These are phyloP conservation scores for Chionis minor DNA, from an alignment of 2,113 vertebrate genomes.

Conservation along the genomic window DNA sequence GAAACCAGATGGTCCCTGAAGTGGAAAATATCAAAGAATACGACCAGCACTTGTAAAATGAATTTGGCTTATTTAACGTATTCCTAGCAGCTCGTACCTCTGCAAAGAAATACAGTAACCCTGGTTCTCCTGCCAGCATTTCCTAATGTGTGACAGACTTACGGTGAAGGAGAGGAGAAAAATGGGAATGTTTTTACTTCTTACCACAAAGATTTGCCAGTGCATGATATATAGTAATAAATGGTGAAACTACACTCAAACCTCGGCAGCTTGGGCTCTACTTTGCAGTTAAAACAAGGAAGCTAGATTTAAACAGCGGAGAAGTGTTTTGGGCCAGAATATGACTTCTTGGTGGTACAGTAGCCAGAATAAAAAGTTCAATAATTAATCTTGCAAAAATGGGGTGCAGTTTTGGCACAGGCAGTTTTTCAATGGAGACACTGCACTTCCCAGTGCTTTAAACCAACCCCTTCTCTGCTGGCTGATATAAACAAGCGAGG, in stretches of 20 bases:
- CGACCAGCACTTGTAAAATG: background rate
- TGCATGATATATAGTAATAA: background rate
- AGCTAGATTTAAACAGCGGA: background rate
- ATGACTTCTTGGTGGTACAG: background rate
- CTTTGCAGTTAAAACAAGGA: background rate
- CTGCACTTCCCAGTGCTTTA: background rate
- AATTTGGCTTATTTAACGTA: background rate
- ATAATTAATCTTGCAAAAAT: background rate
- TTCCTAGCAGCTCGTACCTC: background rate
- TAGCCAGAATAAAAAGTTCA: background rate
- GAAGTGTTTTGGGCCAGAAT: background rate
- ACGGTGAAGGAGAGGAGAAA: background rate
- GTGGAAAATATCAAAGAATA: conserved; percentile 28
- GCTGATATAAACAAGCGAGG: background rate
- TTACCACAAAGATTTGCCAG: background rate
- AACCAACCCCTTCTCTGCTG: fast-evolving
- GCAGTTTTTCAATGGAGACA: background rate
- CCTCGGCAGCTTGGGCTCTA: background rate
- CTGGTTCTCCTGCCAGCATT: background rate
- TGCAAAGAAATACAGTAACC: background rate
- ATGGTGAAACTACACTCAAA: background rate
- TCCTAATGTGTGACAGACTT: background rate
- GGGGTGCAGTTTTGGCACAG: background rate
- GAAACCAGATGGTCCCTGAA: background rate
- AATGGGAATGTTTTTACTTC: background rate